Percentiles rank a stretch among this genome's conserved stretches.
These are phyloP conservation scores for Camponotus pennsylvanicus DNA, from an alignment of 1,140 invertebrate species.

Conservation along the genomic window DNA sequence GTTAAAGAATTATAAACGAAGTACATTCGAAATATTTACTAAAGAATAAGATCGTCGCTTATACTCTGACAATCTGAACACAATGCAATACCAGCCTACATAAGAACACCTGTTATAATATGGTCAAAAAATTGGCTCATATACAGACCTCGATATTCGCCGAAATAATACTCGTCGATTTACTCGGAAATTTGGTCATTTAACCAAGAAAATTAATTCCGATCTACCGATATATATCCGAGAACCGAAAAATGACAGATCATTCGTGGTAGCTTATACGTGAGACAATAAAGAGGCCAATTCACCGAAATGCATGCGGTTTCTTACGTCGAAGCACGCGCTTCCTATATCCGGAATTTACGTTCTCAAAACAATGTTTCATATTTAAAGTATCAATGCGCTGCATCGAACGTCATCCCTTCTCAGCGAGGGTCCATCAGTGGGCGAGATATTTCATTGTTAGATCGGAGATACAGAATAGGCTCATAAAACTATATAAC, in stretches of 20 bases:
- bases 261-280: constrained; percentile 13
- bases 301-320: constrained; percentile 21
- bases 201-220: constrained; percentile 3
- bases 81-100: neutral
- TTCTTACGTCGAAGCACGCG: constrained; percentile 2
- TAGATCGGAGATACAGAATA: neutral
- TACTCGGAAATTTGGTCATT: constrained; percentile 38
- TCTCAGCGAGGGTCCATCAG: neutral
- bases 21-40: neutral
- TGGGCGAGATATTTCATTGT: constrained; percentile 20
- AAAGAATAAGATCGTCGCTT: neutral
- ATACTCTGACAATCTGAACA: neutral
- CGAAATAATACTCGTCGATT: constrained; percentile 24
- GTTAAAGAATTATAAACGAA: neutral
- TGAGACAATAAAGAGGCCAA: constrained; percentile 19
- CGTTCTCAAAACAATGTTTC: constrained; percentile 62
- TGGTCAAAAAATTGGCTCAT: constrained; percentile 14
- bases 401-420: neutral
- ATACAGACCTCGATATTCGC: neutral
- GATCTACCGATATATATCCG: constrained; percentile 6
- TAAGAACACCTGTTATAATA: neutral
- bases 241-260: neutral
- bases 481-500: neutral
- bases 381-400: constrained; percentile 55
- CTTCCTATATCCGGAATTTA: neutral